These are phyloP conservation scores for Physella acuta DNA, from an alignment of 1,140 invertebrate species.

Conservation along the genomic window DNA sequence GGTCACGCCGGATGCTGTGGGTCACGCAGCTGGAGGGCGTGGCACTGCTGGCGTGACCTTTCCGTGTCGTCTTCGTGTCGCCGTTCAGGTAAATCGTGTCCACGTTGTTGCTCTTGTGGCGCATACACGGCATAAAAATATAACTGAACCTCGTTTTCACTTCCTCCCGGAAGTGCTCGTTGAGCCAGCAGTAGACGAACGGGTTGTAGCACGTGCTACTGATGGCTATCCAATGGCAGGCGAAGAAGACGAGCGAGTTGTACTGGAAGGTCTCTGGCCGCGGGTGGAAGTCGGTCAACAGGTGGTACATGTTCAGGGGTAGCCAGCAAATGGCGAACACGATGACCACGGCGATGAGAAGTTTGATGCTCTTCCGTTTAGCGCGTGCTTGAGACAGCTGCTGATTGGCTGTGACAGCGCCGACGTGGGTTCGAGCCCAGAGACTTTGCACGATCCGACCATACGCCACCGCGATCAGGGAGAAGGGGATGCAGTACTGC, in stretches of 20 bases:
- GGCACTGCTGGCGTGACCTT: conserved; percentile 7
- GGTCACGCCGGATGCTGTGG: conserved; percentile 14
- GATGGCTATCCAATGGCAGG: conserved; percentile 64
- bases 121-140: background rate
- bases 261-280: conserved; percentile 43
- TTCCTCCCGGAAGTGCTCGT: conserved; percentile 56
- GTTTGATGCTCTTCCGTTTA: conserved; percentile 59
- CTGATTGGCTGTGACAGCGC: conserved; percentile 49
- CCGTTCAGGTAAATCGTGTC: background rate
- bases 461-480: conserved; percentile 60
- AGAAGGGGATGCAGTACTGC: conserved; percentile 64
- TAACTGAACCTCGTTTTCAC: conserved; percentile 43
- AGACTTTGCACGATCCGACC: conserved; percentile 49
- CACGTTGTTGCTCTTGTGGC: conserved; percentile 11
- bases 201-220: conserved; percentile 65
- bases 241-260: conserved; percentile 58
- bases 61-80: background rate
- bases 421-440: conserved; percentile 48
- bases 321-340: conserved; percentile 64
- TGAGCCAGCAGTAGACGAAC: conserved; percentile 65
- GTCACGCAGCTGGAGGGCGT: background rate
- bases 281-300: conserved; percentile 62
- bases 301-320: conserved; percentile 63
- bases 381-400: conserved; percentile 47
- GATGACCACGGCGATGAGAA: conserved; percentile 61